Evolutionary conservation across 2,113 vertebrate species (phyloP).

Genomic region (Antennarius striatus): DNA sequence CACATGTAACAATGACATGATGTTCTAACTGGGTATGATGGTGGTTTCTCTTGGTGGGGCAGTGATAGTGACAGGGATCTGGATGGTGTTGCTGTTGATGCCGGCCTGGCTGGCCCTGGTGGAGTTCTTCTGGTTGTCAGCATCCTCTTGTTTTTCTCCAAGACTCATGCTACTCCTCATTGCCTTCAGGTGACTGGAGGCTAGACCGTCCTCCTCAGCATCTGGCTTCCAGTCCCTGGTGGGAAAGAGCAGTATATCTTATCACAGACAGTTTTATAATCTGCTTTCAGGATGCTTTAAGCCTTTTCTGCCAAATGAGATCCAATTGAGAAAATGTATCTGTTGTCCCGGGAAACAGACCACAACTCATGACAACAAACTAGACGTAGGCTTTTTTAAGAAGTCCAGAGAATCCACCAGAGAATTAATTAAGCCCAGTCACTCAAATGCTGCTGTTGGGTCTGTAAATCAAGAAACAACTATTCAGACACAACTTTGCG

Average conservation of each 20-base stretch:
- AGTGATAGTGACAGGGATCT: constrained; percentile 87
- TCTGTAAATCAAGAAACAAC: too few relatives aligned
- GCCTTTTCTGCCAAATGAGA: constrained; percentile 9
- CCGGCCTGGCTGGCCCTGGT: constrained; percentile 84
- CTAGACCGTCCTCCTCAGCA: constrained; percentile 71
- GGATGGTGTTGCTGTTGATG: constrained; percentile 81
- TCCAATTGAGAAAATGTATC: not conserved
- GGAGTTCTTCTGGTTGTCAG: constrained; percentile 93
- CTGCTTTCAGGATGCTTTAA: constrained; percentile 4
- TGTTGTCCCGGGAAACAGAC: constrained; percentile 12
- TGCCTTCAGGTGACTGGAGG: constrained; percentile 72
- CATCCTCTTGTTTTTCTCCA: constrained; percentile 89
- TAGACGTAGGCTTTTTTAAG: not conserved
- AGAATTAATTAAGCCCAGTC: constrained; percentile 9
- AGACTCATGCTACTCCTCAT: constrained; percentile 62
- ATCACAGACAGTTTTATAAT: constrained; percentile 12
- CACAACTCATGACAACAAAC: not conserved
- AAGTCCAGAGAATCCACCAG: not conserved
- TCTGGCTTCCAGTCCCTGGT: constrained; percentile 83
- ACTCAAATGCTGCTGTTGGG: not conserved
- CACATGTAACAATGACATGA: not conserved
- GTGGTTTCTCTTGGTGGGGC: constrained; percentile 71
- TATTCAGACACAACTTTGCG: too few relatives aligned
- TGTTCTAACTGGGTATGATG: constrained; percentile 68
- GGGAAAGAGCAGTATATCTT: constrained; percentile 9